Percentiles rank a stretch among this genome's conserved stretches.
phyloP scores from a whole-genome alignment of 2,888 invertebrate species.

The Dryomyza anilis region DNA sequence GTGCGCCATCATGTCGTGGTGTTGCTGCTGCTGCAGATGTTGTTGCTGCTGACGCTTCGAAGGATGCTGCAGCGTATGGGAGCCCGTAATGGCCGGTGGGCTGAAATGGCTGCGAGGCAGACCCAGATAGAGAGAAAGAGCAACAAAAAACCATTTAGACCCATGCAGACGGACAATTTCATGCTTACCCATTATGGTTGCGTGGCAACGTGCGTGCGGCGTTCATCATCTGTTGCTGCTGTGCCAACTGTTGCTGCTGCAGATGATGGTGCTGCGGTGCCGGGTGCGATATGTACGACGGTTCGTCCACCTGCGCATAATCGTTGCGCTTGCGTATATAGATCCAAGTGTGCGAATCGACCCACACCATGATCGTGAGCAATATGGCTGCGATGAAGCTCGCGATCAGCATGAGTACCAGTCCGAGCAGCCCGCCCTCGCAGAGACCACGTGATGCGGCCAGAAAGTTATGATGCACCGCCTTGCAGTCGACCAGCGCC shows the following conservation, averaged over 20 bases:
- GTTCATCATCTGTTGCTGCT: slow-evolving; percentile 63
- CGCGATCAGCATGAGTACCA: slow-evolving; percentile 85
- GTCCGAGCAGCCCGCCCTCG: slow-evolving; percentile 79
- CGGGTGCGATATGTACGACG: slow-evolving; percentile 64
- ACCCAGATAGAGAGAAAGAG: slow-evolving; percentile 24
- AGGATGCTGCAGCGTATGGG: slow-evolving; percentile 61
- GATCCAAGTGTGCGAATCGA: slow-evolving; percentile 96
- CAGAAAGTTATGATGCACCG: slow-evolving; percentile 82
- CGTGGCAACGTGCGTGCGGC: slow-evolving; percentile 63
- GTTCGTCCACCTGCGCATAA: slow-evolving; percentile 83
- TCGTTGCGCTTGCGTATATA: slow-evolving; percentile 87
- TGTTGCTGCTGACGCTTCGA: slow-evolving; percentile 60
- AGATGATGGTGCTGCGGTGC: slow-evolving; percentile 63
- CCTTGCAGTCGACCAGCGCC: slow-evolving; percentile 81
- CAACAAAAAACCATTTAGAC: slow-evolving; percentile 10
- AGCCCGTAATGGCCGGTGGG: slow-evolving; percentile 61
- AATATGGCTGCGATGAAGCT: slow-evolving; percentile 86
- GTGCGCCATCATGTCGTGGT: slow-evolving; percentile 62
- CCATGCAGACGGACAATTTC: background rate
- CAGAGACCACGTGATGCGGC: slow-evolving; percentile 81
- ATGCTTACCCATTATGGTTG: slow-evolving; percentile 61
- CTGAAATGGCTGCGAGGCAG: slow-evolving; percentile 57
- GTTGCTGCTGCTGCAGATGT: slow-evolving; percentile 59
- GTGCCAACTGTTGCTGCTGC: no score
- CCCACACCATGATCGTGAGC: slow-evolving; percentile 89